Conservation (phyloP, 1,140 invertebrate species). For the Drosophila paulistorum region DNA sequence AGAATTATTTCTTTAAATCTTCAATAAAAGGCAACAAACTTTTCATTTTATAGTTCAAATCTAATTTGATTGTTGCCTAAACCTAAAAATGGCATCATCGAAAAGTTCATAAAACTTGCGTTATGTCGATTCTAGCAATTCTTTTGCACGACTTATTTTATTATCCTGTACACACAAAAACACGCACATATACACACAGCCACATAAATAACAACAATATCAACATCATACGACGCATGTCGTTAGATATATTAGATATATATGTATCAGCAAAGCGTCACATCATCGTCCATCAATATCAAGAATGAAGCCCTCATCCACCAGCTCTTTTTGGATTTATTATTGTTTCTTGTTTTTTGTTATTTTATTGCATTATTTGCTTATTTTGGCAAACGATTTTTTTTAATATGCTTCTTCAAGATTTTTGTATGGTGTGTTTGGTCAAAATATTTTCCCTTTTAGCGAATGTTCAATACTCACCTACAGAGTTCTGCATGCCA, state of each 20-base stretch:
- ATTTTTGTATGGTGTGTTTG: conserved; percentile 6
- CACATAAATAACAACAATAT: not conserved
- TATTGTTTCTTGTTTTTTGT: conserved; percentile 7
- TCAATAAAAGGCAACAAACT: not conserved
- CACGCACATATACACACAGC: not conserved
- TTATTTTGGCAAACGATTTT: conserved; percentile 55
- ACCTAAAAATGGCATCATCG: not conserved
- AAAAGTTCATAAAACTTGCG: conserved; percentile 41
- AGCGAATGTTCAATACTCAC: conserved; percentile 74
- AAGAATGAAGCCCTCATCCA: conserved; percentile 14
- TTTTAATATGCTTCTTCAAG: conserved; percentile 7
- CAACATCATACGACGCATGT: conserved; percentile 14
- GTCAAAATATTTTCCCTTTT: conserved; percentile 16
- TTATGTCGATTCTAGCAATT: conserved; percentile 23
- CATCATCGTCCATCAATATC: conserved; percentile 47
- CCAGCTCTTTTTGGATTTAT: conserved; percentile 32
- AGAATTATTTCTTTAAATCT: not conserved
- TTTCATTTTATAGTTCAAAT: not conserved
- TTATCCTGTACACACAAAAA: conserved; percentile 32
- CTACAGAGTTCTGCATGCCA: conserved; percentile 85
- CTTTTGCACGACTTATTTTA: conserved; percentile 58
- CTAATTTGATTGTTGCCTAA: not conserved
- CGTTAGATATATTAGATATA: not conserved
- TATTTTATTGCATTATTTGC: conserved; percentile 77
- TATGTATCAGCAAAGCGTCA: conserved; percentile 49